Evolutionary conservation across 1,140 invertebrate species (phyloP), one percentile per base, ranked within the genome.

Genomic region (Drosophila sturtevanti): DNA sequence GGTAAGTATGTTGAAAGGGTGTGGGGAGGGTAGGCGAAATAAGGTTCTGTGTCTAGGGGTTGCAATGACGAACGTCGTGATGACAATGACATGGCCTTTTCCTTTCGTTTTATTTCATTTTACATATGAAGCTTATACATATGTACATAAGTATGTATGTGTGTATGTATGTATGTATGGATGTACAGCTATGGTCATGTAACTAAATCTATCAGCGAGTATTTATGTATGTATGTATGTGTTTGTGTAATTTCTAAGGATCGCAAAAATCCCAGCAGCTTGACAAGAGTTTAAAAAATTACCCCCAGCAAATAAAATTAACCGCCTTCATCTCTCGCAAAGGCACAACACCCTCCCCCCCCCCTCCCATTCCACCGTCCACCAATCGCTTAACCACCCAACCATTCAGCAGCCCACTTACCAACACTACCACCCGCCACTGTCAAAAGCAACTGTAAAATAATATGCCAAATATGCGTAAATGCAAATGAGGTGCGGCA

Each of bases 391-490:
- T n/a, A 12, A n/a, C 38, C 27, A 31, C 27, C 38, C 41, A 18
- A 7, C 41, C 16, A 21, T 18, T 6, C 27, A 31, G 27, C 6
- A 31, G 27, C 27, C 27, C 27, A 31, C 27, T 31, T 31, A 31
- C 27, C 22, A 24, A 14, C 41, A 35, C 34, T 9, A 10, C 34
- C 34, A 35, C 12, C 34, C 11, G 24, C n/a, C 12, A 31, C 35
- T 16, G 27, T 6, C 41, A 51, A 14, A 11, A 34, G 34, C 31
- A 68, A 48, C 61, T 76, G 73, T 68, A 71, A 81, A 87, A 79
- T 86, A 86, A 86, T 86, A 86, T 82, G 79, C 75, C 79, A 87
- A 86, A 87, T 86, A 89, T 87, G 82, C 84, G 79, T 73, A 89
- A 87, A 89, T 82, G 89, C 79, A 81, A 79, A 79, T 86, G 62